Percentiles rank a stretch among this genome's conserved stretches.
Conservation (phyloP, 1,140 invertebrate species). For the Anastatus disparis region DNA sequence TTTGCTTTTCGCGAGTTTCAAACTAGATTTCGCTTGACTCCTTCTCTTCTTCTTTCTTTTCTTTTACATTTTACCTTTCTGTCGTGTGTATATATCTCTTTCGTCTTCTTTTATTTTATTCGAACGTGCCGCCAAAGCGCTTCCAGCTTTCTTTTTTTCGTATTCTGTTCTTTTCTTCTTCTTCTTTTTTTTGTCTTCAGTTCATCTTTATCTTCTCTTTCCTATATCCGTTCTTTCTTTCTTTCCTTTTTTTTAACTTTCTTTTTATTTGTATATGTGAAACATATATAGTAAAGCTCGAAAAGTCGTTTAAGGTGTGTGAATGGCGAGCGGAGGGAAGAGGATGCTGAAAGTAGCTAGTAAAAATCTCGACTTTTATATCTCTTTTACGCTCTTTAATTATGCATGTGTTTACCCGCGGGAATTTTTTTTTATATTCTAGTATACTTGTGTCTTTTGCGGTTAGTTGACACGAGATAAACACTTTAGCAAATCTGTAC, state of each 20-base stretch:
- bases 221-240: too few relatives aligned
- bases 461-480: too few relatives aligned
- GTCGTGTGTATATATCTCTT: too few relatives aligned
- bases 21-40: conserved; percentile 44
- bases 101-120: conserved; percentile 18
- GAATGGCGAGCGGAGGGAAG: neutral
- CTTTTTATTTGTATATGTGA: too few relatives aligned
- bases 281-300: conserved; percentile 6
- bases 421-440: too few relatives aligned
- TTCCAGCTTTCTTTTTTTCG: conserved; percentile 30
- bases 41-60: too few relatives aligned
- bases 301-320: conserved; percentile 14
- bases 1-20: conserved; percentile 31
- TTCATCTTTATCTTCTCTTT: too few relatives aligned
- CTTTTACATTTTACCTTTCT: too few relatives aligned
- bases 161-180: neutral
- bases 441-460: too few relatives aligned
- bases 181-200: neutral
- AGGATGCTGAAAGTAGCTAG: neutral
- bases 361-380: neutral
- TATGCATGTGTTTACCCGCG: neutral
- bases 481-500: too few relatives aligned
- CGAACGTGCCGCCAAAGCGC: conserved; percentile 6
- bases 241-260: too few relatives aligned
- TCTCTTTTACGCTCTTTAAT: neutral